Evolutionary conservation across 2,888 invertebrate species (phyloP).

Genomic region (Acronicta alni): DNA sequence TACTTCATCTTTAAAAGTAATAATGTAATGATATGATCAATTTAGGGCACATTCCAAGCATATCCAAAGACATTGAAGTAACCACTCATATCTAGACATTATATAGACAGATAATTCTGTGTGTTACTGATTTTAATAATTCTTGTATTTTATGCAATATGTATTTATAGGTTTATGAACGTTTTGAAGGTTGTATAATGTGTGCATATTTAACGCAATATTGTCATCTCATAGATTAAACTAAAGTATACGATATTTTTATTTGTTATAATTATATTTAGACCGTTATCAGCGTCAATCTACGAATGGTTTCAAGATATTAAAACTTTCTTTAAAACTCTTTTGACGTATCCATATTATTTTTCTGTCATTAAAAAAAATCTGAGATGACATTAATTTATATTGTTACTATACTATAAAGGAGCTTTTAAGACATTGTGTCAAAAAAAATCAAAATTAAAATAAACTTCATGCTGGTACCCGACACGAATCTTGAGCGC

Average conservation of each 20-base stretch:
- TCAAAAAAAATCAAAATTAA: no score
- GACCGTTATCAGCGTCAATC: no score
- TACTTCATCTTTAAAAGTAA: no score
- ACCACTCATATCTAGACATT: background rate
- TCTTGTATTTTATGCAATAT: constrained; percentile 14
- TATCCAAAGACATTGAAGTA: constrained; percentile 14
- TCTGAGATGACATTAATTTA: no score
- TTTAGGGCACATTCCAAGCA: constrained; percentile 28
- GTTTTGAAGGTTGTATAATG: constrained; percentile 28
- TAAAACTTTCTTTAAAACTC: no score
- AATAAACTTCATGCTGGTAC: no score
- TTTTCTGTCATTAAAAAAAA: no score
- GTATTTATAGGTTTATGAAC: constrained; percentile 20
- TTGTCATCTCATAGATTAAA: constrained; percentile 9
- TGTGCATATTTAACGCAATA: constrained; percentile 6
- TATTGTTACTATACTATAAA: no score
- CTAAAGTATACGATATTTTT: background rate
- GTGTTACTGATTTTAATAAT: background rate
- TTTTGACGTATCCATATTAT: no score
- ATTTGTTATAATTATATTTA: constrained; percentile 12
- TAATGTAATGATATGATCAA: background rate
- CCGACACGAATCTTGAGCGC: no score
- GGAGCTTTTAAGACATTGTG: no score
- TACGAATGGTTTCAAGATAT: no score
- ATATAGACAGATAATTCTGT: background rate